These are phyloP conservation scores for Hapalemur alaotrensis DNA, from an alignment of 2,797 vertebrate species.

Conservation along the genomic window DNA sequence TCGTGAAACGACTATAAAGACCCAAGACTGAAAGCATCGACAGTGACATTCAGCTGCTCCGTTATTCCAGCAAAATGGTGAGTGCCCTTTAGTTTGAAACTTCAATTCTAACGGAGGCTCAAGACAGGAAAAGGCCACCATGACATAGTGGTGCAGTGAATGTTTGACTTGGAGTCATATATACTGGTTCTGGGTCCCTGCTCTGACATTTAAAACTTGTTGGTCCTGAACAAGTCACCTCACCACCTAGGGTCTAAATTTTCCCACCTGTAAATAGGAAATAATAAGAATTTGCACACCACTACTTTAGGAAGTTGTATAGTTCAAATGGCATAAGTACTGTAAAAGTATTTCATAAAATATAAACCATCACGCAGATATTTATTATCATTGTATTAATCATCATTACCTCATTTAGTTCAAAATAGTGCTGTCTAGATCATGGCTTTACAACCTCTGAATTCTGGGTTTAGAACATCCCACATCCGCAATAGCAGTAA, in stretches of 20 bases:
- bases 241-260: not conserved
- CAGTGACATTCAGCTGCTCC: slow-evolving; percentile 26
- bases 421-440: not conserved
- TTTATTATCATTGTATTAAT: not conserved
- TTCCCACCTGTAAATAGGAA: not conserved
- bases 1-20: not conserved
- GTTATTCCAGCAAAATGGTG: not conserved
- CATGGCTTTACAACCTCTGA: not conserved
- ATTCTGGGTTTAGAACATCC: not conserved
- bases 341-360: not conserved
- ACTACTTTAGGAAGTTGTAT: not conserved
- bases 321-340: not conserved
- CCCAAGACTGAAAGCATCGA: not conserved
- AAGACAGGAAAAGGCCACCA: slow-evolving; percentile 13
- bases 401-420: not conserved
- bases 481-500: not conserved
- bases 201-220: slow-evolving; percentile 51
- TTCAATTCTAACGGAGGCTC: slow-evolving; percentile 45
- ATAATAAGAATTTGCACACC: not conserved
- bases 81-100: slow-evolving; percentile 36
- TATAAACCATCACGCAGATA: not conserved
- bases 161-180: not conserved
- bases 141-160: not conserved
- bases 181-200: not conserved
- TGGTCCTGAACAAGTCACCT: not conserved